Conservation (phyloP, 2,888 invertebrate genomes). For the Penaeus monodon region DNA sequence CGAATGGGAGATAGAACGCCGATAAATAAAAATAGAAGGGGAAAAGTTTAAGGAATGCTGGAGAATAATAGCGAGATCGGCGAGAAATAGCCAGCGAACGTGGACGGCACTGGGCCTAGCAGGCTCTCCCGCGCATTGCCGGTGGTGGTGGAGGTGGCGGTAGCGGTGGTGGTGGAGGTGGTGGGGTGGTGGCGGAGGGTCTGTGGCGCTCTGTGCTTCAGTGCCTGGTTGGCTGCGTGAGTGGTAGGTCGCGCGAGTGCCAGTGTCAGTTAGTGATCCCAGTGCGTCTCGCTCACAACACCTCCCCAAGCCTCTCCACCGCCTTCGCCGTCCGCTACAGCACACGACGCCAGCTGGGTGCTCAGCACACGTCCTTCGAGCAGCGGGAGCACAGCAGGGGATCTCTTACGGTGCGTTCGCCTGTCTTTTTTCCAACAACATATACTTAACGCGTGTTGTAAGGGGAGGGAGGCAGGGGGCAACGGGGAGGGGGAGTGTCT, state of each 20-base stretch:
- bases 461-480: too few relatives aligned
- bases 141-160: conserved; percentile 4
- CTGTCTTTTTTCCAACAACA: too few relatives aligned
- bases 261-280: conserved; percentile 6
- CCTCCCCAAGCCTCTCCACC: not conserved
- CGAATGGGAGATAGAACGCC: too few relatives aligned
- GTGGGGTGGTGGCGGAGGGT: not conserved
- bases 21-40: too few relatives aligned
- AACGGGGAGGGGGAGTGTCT: too few relatives aligned
- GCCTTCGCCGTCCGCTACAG: not conserved
- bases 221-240: conserved; percentile 30
- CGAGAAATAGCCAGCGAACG: too few relatives aligned
- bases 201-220: conserved; percentile 3
- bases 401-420: too few relatives aligned
- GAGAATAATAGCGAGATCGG: conserved; percentile 2
- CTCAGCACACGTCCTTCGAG: not conserved
- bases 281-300: not conserved
- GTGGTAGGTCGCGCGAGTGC: conserved; percentile 24
- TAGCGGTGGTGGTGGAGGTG: not conserved
- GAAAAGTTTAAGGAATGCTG: not conserved
- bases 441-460: too few relatives aligned
- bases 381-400: too few relatives aligned
- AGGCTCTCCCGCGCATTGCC: too few relatives aligned
- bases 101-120: too few relatives aligned
- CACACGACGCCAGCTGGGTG: conserved; percentile 15